A percentile compares a stretch with the other conserved stretches of the same genome.
Conservation (phyloP, 2,113 vertebrate species). For the Ictalurus furcatus region DNA sequence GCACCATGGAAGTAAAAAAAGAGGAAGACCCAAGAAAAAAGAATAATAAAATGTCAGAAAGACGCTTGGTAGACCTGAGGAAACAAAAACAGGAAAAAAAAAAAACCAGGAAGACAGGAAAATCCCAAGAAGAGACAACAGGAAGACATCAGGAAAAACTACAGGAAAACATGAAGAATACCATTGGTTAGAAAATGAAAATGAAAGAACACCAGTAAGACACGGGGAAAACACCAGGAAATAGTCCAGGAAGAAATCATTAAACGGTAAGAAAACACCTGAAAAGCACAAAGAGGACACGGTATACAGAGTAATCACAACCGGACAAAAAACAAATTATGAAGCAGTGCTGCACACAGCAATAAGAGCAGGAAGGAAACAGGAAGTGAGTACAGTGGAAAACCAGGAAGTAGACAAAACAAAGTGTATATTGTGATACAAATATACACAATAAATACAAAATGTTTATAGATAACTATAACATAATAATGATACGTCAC, state of each 20-base stretch:
- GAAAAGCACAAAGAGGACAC: neutral
- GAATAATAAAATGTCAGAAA: neutral
- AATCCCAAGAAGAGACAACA: too few relatives aligned
- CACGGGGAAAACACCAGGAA: too few relatives aligned
- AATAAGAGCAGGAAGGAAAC: neutral
- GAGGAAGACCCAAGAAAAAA: too few relatives aligned
- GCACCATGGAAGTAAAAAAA: too few relatives aligned
- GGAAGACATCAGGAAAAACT: neutral
- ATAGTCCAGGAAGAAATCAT: too few relatives aligned
- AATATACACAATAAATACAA: neutral
- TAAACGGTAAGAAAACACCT: neutral
- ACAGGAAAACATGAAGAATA: neutral
- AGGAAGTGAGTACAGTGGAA: neutral
- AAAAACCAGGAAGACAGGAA: neutral
- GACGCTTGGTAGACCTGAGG: neutral
- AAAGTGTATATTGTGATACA: neutral
- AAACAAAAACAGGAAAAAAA: neutral
- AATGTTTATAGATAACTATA: neutral
- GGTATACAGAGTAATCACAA: neutral
- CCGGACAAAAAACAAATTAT: neutral
- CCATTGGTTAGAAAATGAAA: neutral
- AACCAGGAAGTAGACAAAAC: neutral
- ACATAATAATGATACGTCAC: neutral
- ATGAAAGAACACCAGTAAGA: neutral
- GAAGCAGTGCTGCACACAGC: neutral